A percentile compares a stretch with the other conserved stretches of the same genome.
Conservation (phyloP, 2,888 invertebrate genomes). For the Sinelater perroti region DNA sequence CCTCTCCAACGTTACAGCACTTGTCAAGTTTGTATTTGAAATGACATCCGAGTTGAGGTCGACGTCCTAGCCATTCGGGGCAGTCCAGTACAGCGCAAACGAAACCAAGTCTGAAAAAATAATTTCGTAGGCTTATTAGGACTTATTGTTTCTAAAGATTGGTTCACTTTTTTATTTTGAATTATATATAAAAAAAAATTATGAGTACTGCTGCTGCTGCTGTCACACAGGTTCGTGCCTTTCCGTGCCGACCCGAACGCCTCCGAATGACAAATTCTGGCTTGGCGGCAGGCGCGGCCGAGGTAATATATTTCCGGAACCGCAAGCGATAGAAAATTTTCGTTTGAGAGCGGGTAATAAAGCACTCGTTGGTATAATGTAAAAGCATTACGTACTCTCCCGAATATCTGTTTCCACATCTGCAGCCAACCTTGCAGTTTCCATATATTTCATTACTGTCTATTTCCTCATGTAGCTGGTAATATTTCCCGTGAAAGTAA, state of each 20-base stretch:
- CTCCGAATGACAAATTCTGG: too few species aligned
- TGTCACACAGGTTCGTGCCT: too few species aligned
- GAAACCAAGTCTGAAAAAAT: constrained; percentile 33
- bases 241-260: too few species aligned
- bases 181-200: too few species aligned
- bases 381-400: constrained; percentile 14
- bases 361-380: neutral
- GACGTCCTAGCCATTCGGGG: constrained; percentile 39
- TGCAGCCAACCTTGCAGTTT: constrained; percentile 38
- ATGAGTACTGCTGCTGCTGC: too few species aligned
- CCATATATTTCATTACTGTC: constrained; percentile 35
- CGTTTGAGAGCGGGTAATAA: too few species aligned
- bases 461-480: constrained; percentile 20
- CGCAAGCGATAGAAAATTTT: too few species aligned
- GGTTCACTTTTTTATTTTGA: neutral
- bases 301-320: too few species aligned
- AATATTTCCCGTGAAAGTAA: constrained; percentile 35
- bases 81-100: constrained; percentile 46
- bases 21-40: constrained; percentile 25
- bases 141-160: neutral
- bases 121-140: neutral
- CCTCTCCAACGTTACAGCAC: constrained; percentile 37
- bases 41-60: constrained; percentile 15
- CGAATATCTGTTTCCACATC: constrained; percentile 2
- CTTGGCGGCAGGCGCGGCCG: too few species aligned